These are phyloP conservation scores for Peromyscus nudipes DNA, from an alignment of 2,797 vertebrate species.

Conservation along the genomic window DNA sequence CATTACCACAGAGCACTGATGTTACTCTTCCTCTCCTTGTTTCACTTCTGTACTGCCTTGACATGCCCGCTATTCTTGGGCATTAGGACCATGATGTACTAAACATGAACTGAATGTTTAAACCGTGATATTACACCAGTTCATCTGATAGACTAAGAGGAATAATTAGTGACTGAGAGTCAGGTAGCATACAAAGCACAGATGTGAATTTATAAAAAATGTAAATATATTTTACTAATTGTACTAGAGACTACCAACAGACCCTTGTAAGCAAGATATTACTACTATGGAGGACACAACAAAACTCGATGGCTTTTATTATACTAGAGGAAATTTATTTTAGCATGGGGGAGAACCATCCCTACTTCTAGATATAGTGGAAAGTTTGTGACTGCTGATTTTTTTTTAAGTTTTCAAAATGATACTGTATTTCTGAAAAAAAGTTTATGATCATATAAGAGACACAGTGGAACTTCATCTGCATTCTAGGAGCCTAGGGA, in stretches of 20 bases:
- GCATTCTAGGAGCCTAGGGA: background rate
- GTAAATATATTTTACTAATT: slow-evolving; percentile 5
- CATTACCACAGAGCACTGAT: background rate
- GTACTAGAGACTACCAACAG: background rate
- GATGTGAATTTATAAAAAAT: background rate
- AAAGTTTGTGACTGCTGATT: background rate
- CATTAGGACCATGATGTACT: background rate
- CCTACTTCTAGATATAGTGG: background rate
- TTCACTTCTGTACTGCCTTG: too few relatives aligned
- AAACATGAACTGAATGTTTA: background rate
- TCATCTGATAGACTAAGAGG: background rate
- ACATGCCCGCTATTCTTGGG: background rate
- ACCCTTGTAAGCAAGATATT: background rate
- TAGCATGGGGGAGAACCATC: background rate
- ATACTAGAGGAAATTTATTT: background rate
- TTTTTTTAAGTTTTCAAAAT: background rate
- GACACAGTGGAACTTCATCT: background rate
- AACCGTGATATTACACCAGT: background rate
- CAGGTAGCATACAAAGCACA: background rate
- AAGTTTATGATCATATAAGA: background rate
- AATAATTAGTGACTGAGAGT: background rate
- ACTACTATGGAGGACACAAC: background rate
- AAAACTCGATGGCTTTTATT: background rate
- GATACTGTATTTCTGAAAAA: background rate
- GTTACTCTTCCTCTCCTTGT: background rate